Base-by-base conservation (phyloP, 2,113 vertebrate species). In the Edolisoma coerulescens region DNA sequence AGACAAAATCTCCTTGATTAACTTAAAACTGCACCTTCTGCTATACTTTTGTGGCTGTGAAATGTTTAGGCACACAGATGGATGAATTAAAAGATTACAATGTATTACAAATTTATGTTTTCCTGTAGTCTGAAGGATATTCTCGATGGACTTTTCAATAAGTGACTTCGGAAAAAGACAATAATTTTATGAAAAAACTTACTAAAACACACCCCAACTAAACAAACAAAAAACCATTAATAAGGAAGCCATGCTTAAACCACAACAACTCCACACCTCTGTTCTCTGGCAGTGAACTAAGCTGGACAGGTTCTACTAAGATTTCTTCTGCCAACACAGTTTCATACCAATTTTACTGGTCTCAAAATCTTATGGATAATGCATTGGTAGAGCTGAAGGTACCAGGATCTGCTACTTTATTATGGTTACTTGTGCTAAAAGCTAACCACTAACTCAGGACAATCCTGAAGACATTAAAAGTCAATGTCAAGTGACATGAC, bases 401-500 rank as follows among this genome's bases (percentile, higher is more conserved):
- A 67, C 4, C 28, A 57, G 17, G 7, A 53, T 3, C 39, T 78
- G 39, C 22, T 15, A n/a, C 41, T 59, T 33, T 50, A 8, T 68
- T 33, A 27, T 4, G 2, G 39, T 54, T 45, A 63, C 20, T 64
- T 39, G 35, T 28, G 54, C 27, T 15, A 54, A 39, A 39, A 91
- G 32, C 22, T 53, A 77, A 70, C 17, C 33, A 37, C 3, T 22
- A 54, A 52, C 28, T 73, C 44, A 33, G 42, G 24, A 27, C 21
- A 35, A 12, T 49, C 16, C 35, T 42, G 33, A n/a, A 65, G 67
- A 41, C 9, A 16, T 1, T 22, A 60, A 26, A 52, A 54, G 33
- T 21, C n/a, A 65, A 10, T 1, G 0, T 20, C 18, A 52, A 69
- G 22, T 26, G 37, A 61, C 16, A 23, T 0, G 1, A 71, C 15